Percentiles rank a stretch among this genome's conserved stretches.
These are phyloP conservation scores for Steatornis caripensis DNA, from an alignment of 2,113 vertebrate species.

Conservation along the genomic window DNA sequence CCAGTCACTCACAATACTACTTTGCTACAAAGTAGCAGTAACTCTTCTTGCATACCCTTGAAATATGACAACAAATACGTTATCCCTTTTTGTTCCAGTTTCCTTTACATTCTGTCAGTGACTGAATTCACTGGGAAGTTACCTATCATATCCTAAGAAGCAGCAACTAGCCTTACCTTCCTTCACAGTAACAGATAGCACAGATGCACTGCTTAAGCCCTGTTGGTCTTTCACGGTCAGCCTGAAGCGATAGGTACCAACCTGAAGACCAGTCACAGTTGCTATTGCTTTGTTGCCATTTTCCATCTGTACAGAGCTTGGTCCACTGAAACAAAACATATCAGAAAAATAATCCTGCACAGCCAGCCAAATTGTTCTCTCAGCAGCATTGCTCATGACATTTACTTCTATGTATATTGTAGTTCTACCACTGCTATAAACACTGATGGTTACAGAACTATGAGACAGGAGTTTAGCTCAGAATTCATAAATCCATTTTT, in stretches of 20 bases:
- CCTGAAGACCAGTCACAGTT: constrained; percentile 73
- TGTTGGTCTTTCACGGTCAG: constrained; percentile 82
- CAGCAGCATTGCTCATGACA: background rate
- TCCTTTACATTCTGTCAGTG: background rate
- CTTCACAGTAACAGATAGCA: constrained; percentile 74
- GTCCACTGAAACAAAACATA: constrained; percentile 73
- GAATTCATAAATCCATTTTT: background rate
- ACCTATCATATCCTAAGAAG: background rate
- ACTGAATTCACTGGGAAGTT: background rate
- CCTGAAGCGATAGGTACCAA: constrained; percentile 81
- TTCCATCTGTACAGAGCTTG: constrained; percentile 75
- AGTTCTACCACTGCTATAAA: background rate
- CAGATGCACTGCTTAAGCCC: constrained; percentile 76
- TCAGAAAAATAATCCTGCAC: background rate
- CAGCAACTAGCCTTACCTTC: constrained; percentile 73
- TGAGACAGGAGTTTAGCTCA: background rate
- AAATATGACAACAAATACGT: background rate
- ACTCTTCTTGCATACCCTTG: background rate
- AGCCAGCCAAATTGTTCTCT: background rate
- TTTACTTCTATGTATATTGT: background rate
- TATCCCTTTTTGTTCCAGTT: background rate
- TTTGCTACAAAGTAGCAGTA: background rate
- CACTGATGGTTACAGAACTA: background rate
- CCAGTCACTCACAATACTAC: background rate
- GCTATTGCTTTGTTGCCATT: constrained; percentile 74